A percentile compares a stretch with the other conserved stretches of the same genome.
Conservation (phyloP, 2,113 vertebrate genomes). For the Peromyscus polionotus region DNA sequence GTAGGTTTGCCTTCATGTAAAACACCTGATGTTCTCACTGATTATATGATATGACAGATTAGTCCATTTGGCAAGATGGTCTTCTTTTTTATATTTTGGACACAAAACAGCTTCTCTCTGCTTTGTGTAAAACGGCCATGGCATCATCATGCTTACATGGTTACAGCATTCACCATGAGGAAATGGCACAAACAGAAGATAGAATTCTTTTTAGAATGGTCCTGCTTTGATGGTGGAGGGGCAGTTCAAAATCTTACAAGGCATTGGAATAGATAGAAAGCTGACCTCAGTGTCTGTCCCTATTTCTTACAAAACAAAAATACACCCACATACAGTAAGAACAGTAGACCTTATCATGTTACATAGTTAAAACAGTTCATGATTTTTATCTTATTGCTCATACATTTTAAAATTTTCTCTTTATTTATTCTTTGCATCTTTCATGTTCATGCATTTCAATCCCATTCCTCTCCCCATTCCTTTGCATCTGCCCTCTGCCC, state of each 20-base stretch:
- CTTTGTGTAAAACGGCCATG: neutral
- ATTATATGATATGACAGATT: constrained; percentile 45
- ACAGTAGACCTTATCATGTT: neutral
- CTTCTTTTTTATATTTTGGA: constrained; percentile 13
- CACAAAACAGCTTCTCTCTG: neutral
- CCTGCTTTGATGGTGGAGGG: neutral
- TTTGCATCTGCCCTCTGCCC: too few relatives aligned
- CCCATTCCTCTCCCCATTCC: too few relatives aligned
- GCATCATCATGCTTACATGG: neutral
- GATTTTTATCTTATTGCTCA: neutral
- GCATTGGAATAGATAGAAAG: neutral
- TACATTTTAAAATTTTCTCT: neutral
- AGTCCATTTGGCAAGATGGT: constrained; percentile 13
- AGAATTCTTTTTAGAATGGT: neutral
- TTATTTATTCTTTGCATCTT: too few relatives aligned
- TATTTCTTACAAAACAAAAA: neutral
- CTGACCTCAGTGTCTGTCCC: neutral
- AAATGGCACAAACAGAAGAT: neutral
- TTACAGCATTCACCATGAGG: neutral
- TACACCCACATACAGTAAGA: neutral
- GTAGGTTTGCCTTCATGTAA: constrained; percentile 20
- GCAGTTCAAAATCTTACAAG: neutral
- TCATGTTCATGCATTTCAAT: too few relatives aligned
- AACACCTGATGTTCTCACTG: constrained; percentile 20
- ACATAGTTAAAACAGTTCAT: neutral